Evolutionary conservation across 37 sponge, comb jelly and placozoan genomes (phyloP), one percentile per base, ranked within the genome.

Genomic region (Ephydatia muelleri): DNA sequence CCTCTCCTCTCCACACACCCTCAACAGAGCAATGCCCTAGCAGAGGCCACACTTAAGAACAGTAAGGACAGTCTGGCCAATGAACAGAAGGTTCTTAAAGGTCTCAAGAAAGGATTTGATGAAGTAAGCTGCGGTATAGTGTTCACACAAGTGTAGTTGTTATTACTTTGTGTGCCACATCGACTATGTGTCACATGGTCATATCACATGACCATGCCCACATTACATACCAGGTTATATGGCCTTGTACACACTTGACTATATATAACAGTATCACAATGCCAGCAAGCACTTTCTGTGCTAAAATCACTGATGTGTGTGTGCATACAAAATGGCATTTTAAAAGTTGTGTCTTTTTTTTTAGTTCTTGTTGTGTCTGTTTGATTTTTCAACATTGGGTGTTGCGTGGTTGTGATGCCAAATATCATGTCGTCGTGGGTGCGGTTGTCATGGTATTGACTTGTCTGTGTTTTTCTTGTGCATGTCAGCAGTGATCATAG

Each of bases 1-100:
- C n/a, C n/a, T n/a, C n/a, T n/a, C 71, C 71, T n/a, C 36, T 35
- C n/a, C 43, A 8, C 75, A 14, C 32, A 3, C 47, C 39, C 3
- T 22, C 30, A 49, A 4, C 64, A 94, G 96, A 78, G 81, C 14
- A 37, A 76, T 49, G 95, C 92, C 22, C 75, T 91, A 48, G 82
- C 86, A 19, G 91, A 87, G 79, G 83, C 95, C 0, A 82, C 86
- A 12, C 70, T 93, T 32, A 88, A 89, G 68, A 67, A 90, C 75
- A 84, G 83, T 71, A 85, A 81, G 66, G 92, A 93, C 28, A 79
- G 67, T 34, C 71, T 95, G 32, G 77, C 57, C 5, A 75, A 73
- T 2, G 95, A 95, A 72, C 70, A 87, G 72, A 90, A 90, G 79
- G 83, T 85, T 49, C 67, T 47, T 14, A 64, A 76, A 8, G 77